Percentiles rank a stretch among this genome's conserved stretches.
phyloP scores from a whole-genome alignment of 1,140 invertebrate genomes.

The Capitella teleta region DNA sequence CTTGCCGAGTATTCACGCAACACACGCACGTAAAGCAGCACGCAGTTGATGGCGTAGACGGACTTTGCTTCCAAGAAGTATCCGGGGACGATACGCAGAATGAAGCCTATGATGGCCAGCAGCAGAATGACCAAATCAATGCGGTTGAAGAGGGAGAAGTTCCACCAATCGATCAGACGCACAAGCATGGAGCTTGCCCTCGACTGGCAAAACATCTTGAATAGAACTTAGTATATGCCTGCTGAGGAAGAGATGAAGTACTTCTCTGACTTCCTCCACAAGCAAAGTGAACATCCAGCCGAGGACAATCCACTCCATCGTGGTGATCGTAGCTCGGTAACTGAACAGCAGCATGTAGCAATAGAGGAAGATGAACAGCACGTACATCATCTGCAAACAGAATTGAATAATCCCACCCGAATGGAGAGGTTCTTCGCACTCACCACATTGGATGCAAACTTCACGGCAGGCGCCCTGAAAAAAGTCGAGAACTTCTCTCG shows the following conservation, averaged over 20 bases:
- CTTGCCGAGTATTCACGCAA: constrained; percentile 31
- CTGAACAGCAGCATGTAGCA: constrained; percentile 31
- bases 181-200: constrained; percentile 1
- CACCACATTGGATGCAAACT: constrained; percentile 18
- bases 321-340: constrained; percentile 15
- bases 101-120: constrained; percentile 22
- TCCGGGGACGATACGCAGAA: background rate
- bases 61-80: constrained; percentile 19
- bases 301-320: constrained; percentile 23
- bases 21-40: constrained; percentile 33
- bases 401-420: background rate
- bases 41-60: constrained; percentile 26
- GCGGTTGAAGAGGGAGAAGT: constrained; percentile 23
- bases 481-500: constrained; percentile 14
- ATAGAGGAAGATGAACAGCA: constrained; percentile 28
- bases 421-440: background rate
- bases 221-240: too few relatives aligned
- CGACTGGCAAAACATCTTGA: constrained; percentile 13
- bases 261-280: constrained; percentile 28
- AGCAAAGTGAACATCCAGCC: constrained; percentile 30
- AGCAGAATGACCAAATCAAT: constrained; percentile 26
- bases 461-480: constrained; percentile 25
- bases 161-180: constrained; percentile 19
- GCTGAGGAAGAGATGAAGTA: constrained; percentile 21
- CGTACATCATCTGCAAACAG: constrained; percentile 27